Evolutionary conservation across 2,888 invertebrate species (phyloP), one percentile per base, ranked within the genome.

Genomic region (Hyposoter didymator): DNA sequence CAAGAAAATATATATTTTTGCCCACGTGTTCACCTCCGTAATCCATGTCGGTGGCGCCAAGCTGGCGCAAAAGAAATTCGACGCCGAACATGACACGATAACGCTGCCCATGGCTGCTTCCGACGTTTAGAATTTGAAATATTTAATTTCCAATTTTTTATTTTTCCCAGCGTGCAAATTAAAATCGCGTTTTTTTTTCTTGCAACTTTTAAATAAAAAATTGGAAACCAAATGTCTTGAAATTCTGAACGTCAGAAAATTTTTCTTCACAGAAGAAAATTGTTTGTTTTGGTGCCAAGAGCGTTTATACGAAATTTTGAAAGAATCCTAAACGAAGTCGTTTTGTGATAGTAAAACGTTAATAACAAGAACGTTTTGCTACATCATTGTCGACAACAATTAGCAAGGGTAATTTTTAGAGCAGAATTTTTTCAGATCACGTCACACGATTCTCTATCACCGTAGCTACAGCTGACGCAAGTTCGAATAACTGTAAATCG

Each of bases 331-430:
- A n/a, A n/a, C n/a, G n/a, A n/a, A n/a, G n/a, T n/a, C n/a, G n/a
- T n/a, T n/a, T n/a, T n/a, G n/a, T n/a, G n/a, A n/a, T n/a, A n/a
- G n/a, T n/a, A n/a, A n/a, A n/a, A n/a, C n/a, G n/a, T n/a, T 73
- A 52, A 49, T 35, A 19, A 17, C 7, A 78, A 55, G 45, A 55
- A 12, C 10, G 49, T 22, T 66, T 55, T 66, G 49, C 64, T 43
- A 52, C 72, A 64, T 69, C 74, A 19, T 64, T 47, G 28, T 49
- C 78, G 39, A 39, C 49, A 49, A 19, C 79, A 84, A 79, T 84
- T 79, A 79, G 52, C 74, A 84, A 84, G 74, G 75, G 62, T 79
- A 79, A 84, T 75, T 69, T 32, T 74, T 52, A 74, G 39, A 49
- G 69, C 74, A 55, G 39, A 39, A 39, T 39, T 74, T 39, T 74